Evolutionary conservation across 2,888 invertebrate species (phyloP).

Genomic region (Teleogryllus oceanicus): DNA sequence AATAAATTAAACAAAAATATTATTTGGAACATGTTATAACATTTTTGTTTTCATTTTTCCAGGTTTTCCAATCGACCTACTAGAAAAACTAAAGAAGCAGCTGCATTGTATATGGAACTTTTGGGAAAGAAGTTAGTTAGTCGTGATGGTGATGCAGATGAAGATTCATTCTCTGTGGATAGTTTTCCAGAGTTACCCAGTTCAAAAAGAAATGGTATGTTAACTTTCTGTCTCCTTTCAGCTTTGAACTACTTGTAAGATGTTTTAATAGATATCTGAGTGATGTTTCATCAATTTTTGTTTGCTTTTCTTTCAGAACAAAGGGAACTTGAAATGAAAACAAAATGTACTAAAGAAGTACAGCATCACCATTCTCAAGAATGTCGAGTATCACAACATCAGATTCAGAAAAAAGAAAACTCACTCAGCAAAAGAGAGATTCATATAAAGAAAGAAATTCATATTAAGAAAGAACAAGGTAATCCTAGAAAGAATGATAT

Average conservation of each 20-base stretch:
- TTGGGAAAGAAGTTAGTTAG: slow-evolving; percentile 65
- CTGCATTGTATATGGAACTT: slow-evolving; percentile 70
- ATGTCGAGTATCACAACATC: background rate
- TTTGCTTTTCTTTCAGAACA: slow-evolving; percentile 34
- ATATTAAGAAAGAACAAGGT: background rate
- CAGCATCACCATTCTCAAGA: background rate
- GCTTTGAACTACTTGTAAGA: background rate
- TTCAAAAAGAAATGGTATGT: slow-evolving; percentile 57
- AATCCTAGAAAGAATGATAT: background rate
- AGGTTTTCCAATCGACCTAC: slow-evolving; percentile 53
- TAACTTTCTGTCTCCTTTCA: slow-evolving; percentile 40
- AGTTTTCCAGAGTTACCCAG: slow-evolving; percentile 67
- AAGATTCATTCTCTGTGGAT: slow-evolving; percentile 54
- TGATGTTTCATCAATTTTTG: background rate
- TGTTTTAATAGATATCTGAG: background rate
- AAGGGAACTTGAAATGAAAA: slow-evolving; percentile 35
- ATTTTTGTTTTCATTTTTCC: slow-evolving; percentile 29
- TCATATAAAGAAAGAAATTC: background rate
- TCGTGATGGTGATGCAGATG: slow-evolving; percentile 61
- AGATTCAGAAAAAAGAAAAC: background rate
- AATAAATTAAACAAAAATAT: background rate
- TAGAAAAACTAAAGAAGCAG: slow-evolving; percentile 72
- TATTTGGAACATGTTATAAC: no score
- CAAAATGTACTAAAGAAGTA: slow-evolving; percentile 29
- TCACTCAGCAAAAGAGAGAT: background rate